Percentiles rank a stretch among this genome's conserved stretches.
Conservation (phyloP, 2,888 invertebrate species). For the Hololepta plana region DNA sequence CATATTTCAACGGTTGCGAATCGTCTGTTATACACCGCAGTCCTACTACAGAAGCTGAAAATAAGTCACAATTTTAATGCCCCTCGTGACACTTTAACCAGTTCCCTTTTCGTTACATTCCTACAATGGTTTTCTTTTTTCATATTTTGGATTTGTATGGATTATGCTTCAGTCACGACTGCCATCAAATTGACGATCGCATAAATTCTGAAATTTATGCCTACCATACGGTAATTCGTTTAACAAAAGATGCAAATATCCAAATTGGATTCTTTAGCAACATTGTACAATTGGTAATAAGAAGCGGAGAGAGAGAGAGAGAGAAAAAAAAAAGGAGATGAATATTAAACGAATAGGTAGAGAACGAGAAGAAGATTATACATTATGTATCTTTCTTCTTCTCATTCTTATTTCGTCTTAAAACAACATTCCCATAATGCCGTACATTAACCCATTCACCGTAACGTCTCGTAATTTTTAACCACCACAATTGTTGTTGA, state of each 20-base stretch:
- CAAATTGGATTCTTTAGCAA: conserved; percentile 6
- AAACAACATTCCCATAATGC: no score
- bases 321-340: no score
- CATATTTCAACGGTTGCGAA: conserved; percentile 5
- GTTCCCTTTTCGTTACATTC: conserved; percentile 6
- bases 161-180: conserved; percentile 4
- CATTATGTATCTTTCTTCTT: no score
- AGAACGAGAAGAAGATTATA: no score
- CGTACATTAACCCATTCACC: no score
- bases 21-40: conserved; percentile 1
- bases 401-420: no score
- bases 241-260: conserved; percentile 4
- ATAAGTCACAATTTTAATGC: conserved; percentile 8
- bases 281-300: conserved; percentile 4
- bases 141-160: no score
- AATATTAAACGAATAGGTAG: no score
- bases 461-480: no score
- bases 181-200: conserved; percentile 5
- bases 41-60: conserved; percentile 3
- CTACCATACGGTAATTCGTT: conserved; percentile 7
- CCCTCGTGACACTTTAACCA: conserved; percentile 6
- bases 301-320: background rate
- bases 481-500: no score
- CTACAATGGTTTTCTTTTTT: no score
- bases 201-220: conserved; percentile 8